Evolutionary conservation across 2,797 vertebrate species (phyloP).

Genomic region (Microctenopoma lineatum): DNA sequence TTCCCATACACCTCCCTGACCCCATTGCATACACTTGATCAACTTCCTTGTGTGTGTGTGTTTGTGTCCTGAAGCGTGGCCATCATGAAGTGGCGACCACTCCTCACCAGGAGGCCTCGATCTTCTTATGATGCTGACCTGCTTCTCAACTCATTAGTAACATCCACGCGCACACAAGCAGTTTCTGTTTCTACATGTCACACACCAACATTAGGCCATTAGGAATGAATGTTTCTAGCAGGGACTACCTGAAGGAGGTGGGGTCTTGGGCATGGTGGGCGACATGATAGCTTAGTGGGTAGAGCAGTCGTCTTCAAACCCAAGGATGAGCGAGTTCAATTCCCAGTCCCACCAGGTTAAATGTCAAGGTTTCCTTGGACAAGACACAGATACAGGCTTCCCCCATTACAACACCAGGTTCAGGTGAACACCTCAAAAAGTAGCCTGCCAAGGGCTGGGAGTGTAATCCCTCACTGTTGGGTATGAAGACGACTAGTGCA

Average conservation of each 20-base stretch:
- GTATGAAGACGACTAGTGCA: too few relatives aligned
- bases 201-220: neutral
- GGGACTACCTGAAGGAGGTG: neutral
- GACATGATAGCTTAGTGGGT: too few relatives aligned
- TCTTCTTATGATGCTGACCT: conserved; percentile 80
- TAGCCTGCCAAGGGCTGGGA: too few relatives aligned
- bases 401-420: too few relatives aligned
- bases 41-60: conserved; percentile 60
- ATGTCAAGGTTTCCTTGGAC: too few relatives aligned
- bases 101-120: conserved; percentile 79
- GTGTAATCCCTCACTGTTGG: too few relatives aligned
- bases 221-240: neutral
- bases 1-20: conserved; percentile 67
- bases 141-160: conserved; percentile 85
- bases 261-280: too few relatives aligned
- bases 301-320: too few relatives aligned
- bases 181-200: conserved; percentile 4
- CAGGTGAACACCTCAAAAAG: too few relatives aligned
- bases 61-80: conserved; percentile 82
- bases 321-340: too few relatives aligned
- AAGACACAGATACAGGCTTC: too few relatives aligned
- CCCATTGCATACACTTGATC: conserved; percentile 72
- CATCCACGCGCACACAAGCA: conserved; percentile 26
- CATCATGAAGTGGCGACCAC: conserved; percentile 80
- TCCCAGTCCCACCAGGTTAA: too few relatives aligned